phyloP scores from a whole-genome alignment of 2,113 vertebrate species.

The Seriola rivoliana region DNA sequence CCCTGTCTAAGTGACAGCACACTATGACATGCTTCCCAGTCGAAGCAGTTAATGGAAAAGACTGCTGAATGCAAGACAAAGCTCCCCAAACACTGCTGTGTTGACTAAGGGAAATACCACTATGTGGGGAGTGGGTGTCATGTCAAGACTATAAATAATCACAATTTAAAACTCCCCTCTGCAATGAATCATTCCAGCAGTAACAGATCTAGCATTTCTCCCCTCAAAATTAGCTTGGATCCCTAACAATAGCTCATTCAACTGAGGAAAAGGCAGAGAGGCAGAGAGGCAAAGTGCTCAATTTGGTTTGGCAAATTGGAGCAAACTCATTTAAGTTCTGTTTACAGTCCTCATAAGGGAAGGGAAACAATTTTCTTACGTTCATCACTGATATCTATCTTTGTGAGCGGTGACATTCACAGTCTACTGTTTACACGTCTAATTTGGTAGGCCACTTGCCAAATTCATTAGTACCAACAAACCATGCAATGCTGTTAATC shows the following conservation, averaged over 20 bases:
- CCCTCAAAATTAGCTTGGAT: conserved; percentile 70
- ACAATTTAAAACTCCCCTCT: conserved; percentile 67
- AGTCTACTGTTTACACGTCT: conserved; percentile 50
- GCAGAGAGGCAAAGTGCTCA: conserved; percentile 27
- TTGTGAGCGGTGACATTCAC: conserved; percentile 26
- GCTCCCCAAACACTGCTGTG: conserved; percentile 79
- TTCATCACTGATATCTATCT: conserved; percentile 35
- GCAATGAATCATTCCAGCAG: conserved; percentile 63
- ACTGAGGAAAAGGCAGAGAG: conserved; percentile 29
- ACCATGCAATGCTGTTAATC: conserved; percentile 51
- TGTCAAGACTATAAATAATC: conserved; percentile 83
- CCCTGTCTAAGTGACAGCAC: conserved; percentile 45
- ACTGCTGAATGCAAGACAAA: conserved; percentile 72
- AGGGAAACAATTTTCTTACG: conserved; percentile 37
- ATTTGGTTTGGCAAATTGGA: conserved; percentile 52
- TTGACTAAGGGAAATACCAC: conserved; percentile 84
- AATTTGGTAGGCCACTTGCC: conserved; percentile 40
- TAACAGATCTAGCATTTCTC: conserved; percentile 54
- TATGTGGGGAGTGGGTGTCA: conserved; percentile 78
- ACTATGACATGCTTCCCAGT: conserved; percentile 40
- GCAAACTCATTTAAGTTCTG: conserved; percentile 49
- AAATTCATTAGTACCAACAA: conserved; percentile 51
- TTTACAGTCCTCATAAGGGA: conserved; percentile 56
- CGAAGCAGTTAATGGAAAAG: conserved; percentile 64
- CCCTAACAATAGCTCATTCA: conserved; percentile 72